Base-by-base conservation (phyloP, 2,797 vertebrate species). In the Xiphorhynchus erythropygius region DNA sequence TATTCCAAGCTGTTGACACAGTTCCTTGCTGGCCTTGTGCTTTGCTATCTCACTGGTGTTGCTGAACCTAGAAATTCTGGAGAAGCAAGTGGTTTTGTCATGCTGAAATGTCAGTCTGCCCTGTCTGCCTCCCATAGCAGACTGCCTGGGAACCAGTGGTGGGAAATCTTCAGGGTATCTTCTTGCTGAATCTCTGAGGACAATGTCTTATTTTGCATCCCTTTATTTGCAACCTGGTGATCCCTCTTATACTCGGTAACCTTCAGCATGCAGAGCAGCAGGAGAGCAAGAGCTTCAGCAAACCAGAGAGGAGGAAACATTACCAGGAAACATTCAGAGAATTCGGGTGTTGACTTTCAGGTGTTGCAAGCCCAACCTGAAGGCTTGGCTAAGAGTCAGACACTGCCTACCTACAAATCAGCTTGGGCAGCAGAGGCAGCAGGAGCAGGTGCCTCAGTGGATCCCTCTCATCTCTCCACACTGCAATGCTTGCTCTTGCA, bases 51-150 rank as follows among this genome's bases (percentile, higher is more conserved):
- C 71, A 25, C 28, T 32, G 10, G 12, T 62, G 39, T 18, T 74
- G n/a, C 35, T 46, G 56, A 19, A 42, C 49, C 27, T 81, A 52
- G 87, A 90, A 80, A 80, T 83, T 83, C 64, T 69, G 60, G 73
- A 73, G 42, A 56, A 76, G 55, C 0, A 0, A 73, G 37, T 69
- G 77, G 46, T 60, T 90, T 90, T 84, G 75, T 75, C 53, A 5
- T 68, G 49, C 50, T 83, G 64, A 64, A 88, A 56, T 64, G 37
- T 32, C 62, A 37, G 35, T 13, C 27, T 85, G 62, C 42, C 42
- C 39, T 24, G 27, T 53, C 53, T 91, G 74, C 32, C 41, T 39
- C 14, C 55, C 3, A 0, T 10, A 56, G 49, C 47, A n/a, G n/a
- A 32, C 42, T 70, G 42, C 27, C 39, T 68, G 65, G 78, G 33